Base-by-base conservation (phyloP, 2,888 invertebrate genomes). In the Gasteruption jaculator region DNA sequence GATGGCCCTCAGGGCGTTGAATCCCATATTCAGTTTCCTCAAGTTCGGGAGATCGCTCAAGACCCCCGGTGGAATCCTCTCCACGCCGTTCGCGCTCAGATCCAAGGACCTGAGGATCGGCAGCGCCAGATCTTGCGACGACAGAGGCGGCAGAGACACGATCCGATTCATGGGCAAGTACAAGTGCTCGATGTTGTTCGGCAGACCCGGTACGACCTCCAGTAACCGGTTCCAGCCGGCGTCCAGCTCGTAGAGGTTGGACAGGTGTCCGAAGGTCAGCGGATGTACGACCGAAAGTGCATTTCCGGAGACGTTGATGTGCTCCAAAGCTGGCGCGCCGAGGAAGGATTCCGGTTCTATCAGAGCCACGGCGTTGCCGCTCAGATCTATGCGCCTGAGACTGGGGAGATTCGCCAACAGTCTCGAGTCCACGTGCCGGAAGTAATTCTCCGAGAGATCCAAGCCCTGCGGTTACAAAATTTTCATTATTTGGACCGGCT, bases 291-390 rank as follows among this genome's bases (percentile, higher is more conserved):
- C 75, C 6, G 79, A 75, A 15, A 92, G 68, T 11, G 80, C 78
- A 61, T 92, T 92, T 11, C 79, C 75, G 0, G 90, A 89, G 37
- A 91, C 74, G 65, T 91, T 91, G 2, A 91, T 73, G 43, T 85
- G 83, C 65, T 91, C 91, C 39, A 91, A 65, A 37, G 83, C 75
- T 1, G 85, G 80, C 1, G 83, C 82, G 50, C 82, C 80, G 37
- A 84, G 68, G 58, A 91, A 89, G 0, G 85, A 78, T 25, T 83
- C 81, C 0, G 86, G 83, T 52, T 89, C 85, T 35, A 91, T 74
- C 11, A 81, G 74, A 2, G 73, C 75, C 19, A 92, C 68, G 18
- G 81, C 78, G 60, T 91, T 91, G 41, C 79, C 77, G 59, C 86
- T 86, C 14, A 91, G 68, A 72, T 91, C 88, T 10, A 91, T 73